phyloP scores from a whole-genome alignment of 2,888 invertebrate species.

The Acanthococcus lagerstroemiae region DNA sequence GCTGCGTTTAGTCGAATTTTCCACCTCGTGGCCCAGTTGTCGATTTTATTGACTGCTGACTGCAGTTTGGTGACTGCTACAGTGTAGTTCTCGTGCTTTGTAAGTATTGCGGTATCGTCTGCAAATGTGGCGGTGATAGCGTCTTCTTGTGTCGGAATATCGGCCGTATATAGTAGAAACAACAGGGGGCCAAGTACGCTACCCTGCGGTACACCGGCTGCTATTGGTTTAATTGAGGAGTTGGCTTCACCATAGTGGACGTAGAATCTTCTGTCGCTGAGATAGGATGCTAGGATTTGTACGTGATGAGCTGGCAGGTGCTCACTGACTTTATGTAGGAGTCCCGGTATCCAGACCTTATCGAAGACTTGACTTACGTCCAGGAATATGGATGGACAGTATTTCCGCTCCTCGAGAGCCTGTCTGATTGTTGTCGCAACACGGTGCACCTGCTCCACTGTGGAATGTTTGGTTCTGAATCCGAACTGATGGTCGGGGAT shows the following conservation, averaged over 20 bases:
- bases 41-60: not conserved
- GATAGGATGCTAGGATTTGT: not conserved
- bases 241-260: not conserved
- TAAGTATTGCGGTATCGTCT: not conserved
- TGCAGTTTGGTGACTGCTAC: not conserved
- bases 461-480: not conserved
- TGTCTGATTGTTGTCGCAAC: not conserved
- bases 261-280: not conserved
- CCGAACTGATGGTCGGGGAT: not conserved
- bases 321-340: not conserved
- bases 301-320: not conserved
- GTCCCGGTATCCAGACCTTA: not conserved
- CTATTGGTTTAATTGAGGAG: not conserved
- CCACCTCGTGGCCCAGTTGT: not conserved
- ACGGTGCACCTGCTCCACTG: not conserved
- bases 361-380: not conserved
- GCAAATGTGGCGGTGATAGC: not conserved
- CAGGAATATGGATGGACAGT: not conserved
- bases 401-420: not conserved
- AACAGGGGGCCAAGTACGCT: not conserved
- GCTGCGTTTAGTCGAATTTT: not conserved
- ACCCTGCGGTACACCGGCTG: not conserved
- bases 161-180: not conserved
- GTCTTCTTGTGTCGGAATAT: not conserved
- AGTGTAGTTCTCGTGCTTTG: not conserved